phyloP scores from a whole-genome alignment of 2,888 invertebrate species.

The Linyphia triangularis region DNA sequence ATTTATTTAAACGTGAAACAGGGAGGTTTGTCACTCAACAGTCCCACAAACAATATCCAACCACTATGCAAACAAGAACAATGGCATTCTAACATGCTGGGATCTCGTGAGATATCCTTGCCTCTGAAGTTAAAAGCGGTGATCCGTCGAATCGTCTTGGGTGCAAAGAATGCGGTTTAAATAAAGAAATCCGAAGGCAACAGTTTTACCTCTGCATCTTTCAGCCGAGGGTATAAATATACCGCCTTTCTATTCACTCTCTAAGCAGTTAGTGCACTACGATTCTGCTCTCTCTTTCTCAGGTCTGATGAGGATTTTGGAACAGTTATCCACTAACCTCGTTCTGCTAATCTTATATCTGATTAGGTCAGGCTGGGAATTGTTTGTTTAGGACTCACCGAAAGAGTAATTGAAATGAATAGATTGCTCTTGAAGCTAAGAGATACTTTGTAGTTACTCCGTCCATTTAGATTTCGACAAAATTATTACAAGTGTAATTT shows the following conservation, averaged over 20 bases:
- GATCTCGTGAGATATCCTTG: neutral
- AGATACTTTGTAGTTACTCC: too few relatives aligned
- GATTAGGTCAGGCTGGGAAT: neutral
- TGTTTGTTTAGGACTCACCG: too few relatives aligned
- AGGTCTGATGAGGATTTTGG: neutral
- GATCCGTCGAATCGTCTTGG: slow-evolving; percentile 10
- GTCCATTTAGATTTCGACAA: too few relatives aligned
- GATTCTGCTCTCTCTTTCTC: neutral
- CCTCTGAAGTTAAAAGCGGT: slow-evolving; percentile 20
- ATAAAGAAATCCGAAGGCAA: slow-evolving; percentile 41
- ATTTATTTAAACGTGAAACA: too few relatives aligned
- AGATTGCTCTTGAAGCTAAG: too few relatives aligned
- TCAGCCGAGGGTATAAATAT: slow-evolving; percentile 38
- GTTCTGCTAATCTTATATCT: neutral
- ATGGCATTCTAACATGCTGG: too few relatives aligned
- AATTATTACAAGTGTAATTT: too few relatives aligned
- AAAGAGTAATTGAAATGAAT: too few relatives aligned
- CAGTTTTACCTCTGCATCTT: slow-evolving; percentile 34
- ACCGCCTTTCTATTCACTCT: slow-evolving; percentile 3
- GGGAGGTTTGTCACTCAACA: too few relatives aligned
- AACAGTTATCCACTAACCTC: slow-evolving; percentile 10
- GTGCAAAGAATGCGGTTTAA: slow-evolving; percentile 34
- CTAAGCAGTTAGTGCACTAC: neutral
- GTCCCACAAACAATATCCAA: too few relatives aligned
- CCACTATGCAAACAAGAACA: too few relatives aligned